Conservation (phyloP, 2,888 invertebrate genomes). For the Xestia rhomboidea region DNA sequence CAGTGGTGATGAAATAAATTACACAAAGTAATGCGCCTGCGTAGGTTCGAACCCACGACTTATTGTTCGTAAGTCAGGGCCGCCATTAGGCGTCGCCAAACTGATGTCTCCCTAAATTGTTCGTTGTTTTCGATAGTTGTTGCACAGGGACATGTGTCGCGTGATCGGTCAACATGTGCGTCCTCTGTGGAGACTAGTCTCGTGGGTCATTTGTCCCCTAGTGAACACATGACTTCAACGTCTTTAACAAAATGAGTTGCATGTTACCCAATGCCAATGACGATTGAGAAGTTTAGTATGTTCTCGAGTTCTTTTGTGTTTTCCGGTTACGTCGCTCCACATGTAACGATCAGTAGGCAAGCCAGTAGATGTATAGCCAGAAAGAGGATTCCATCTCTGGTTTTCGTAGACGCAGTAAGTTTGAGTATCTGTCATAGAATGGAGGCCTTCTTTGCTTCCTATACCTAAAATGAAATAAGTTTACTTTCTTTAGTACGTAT, state of each 20-base stretch:
- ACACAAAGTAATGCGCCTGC: too few relatives aligned
- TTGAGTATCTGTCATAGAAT: conserved; percentile 96
- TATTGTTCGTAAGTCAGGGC: too few relatives aligned
- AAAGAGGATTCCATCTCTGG: conserved; percentile 98
- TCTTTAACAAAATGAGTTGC: conserved; percentile 9
- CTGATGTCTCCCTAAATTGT: neutral
- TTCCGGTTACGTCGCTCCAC: conserved; percentile 97
- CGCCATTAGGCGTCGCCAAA: neutral
- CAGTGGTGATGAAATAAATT: too few relatives aligned
- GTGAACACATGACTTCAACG: conserved; percentile 5
- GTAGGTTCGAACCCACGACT: too few relatives aligned
- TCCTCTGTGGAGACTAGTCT: neutral
- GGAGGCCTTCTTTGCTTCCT: conserved; percentile 85
- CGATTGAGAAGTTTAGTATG: conserved; percentile 95
- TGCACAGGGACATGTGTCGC: neutral
- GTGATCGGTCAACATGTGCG: neutral
- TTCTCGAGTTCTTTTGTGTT: conserved; percentile 95
- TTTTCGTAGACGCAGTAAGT: conserved; percentile 98
- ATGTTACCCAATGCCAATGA: conserved; percentile 96
- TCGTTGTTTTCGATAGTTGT: neutral
- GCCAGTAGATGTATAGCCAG: conserved; percentile 96
- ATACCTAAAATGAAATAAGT: conserved; percentile 74
- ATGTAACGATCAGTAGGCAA: conserved; percentile 96
- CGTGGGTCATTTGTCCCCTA: neutral
- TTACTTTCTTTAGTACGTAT: neutral